A percentile compares a stretch with the other conserved stretches of the same genome.
phyloP scores from a whole-genome alignment of 1,140 invertebrate genomes.

The Micrasema minimum region DNA sequence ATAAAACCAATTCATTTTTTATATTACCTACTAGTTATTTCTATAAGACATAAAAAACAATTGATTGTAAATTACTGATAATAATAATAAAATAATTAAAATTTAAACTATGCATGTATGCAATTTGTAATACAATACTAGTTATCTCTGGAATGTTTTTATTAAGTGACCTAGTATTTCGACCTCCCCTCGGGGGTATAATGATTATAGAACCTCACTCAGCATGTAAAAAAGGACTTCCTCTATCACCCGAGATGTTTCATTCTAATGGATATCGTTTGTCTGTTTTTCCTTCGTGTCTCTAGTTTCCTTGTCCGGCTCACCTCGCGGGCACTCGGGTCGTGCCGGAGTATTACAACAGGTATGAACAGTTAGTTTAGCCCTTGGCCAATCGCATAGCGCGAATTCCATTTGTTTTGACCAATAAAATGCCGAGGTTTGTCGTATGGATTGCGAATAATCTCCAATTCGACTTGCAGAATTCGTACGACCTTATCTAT shows the following conservation, averaged over 20 bases:
- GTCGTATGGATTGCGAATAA: neutral
- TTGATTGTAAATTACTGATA: too few relatives aligned
- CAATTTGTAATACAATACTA: too few relatives aligned
- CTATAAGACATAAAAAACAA: too few relatives aligned
- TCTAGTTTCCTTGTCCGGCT: neutral
- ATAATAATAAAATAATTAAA: too few relatives aligned
- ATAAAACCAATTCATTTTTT: too few relatives aligned
- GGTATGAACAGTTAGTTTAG: constrained; percentile 11
- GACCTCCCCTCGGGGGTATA: constrained; percentile 15
- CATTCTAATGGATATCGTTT: neutral
- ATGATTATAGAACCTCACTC: neutral
- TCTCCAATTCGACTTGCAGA: neutral
- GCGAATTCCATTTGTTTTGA: constrained; percentile 10
- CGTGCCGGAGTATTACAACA: neutral
- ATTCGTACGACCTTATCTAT: neutral
- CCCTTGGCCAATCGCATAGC: constrained; percentile 22
- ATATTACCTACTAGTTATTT: too few relatives aligned
- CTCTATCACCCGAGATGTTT: neutral
- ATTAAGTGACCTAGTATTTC: constrained; percentile 18
- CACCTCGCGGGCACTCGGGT: neutral
- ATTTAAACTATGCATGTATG: too few relatives aligned
- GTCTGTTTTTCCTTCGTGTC: neutral
- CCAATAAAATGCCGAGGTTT: constrained; percentile 1
- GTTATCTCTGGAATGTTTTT: too few relatives aligned
- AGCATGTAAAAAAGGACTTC: neutral